phyloP scores from a whole-genome alignment of 2,888 invertebrate species.

The Stramonita haemastoma region DNA sequence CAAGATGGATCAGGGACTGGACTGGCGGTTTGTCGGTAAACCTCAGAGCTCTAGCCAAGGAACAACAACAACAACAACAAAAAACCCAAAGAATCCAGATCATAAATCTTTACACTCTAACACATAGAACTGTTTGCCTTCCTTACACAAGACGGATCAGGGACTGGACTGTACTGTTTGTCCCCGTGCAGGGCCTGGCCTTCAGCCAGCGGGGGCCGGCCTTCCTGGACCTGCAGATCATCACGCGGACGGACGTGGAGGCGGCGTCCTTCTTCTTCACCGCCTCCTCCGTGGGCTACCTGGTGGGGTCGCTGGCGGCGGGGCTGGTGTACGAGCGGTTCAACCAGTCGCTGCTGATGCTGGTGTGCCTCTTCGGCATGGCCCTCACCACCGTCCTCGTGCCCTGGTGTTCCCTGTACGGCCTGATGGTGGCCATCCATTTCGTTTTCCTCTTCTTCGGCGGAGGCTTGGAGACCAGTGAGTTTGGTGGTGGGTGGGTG shows the following conservation, averaged over 20 bases:
- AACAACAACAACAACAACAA: too few relatives aligned
- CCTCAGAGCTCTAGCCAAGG: too few relatives aligned
- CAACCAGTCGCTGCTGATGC: conserved; percentile 55
- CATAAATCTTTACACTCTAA: too few relatives aligned
- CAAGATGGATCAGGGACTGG: too few relatives aligned
- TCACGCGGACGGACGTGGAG: conserved; percentile 69
- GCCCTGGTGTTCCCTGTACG: conserved; percentile 75
- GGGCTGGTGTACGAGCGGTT: conserved; percentile 66
- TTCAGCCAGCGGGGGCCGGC: conserved; percentile 77
- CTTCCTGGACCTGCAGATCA: conserved; percentile 73
- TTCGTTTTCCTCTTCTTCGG: conserved; percentile 70
- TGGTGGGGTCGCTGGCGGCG: conserved; percentile 75
- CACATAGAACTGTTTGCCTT: too few relatives aligned
- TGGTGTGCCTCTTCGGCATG: conserved; percentile 68
- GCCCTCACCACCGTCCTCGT: conserved; percentile 72
- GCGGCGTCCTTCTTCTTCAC: conserved; percentile 75
- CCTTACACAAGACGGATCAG: too few relatives aligned
- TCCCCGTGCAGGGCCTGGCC: conserved; percentile 72
- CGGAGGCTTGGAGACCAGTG: conserved; percentile 71
- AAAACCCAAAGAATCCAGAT: too few relatives aligned
- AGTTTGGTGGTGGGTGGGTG: neutral
- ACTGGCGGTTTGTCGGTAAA: too few relatives aligned
- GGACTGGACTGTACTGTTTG: too few relatives aligned
- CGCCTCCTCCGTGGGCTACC: conserved; percentile 75
- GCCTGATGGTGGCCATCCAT: conserved; percentile 68